These are phyloP conservation scores for Lemur catta DNA, from an alignment of 2,797 vertebrate species.

Conservation along the genomic window DNA sequence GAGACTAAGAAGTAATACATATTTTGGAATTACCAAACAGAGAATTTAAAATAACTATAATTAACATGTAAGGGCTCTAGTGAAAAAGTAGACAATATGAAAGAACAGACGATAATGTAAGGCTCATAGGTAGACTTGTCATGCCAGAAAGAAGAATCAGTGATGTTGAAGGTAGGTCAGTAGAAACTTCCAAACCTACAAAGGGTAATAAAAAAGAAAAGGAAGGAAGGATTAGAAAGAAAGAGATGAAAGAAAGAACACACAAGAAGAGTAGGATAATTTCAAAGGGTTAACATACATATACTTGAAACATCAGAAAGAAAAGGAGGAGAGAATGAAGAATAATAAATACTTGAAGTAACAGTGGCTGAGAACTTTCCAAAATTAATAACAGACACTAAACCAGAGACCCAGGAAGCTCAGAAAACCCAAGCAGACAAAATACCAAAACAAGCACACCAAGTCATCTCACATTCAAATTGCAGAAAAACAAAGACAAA, in stretches of 20 bases:
- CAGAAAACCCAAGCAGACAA: background rate
- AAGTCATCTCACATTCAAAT: background rate
- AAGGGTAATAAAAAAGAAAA: no score
- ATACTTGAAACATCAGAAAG: background rate
- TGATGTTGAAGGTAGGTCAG: no score
- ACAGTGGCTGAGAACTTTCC: background rate
- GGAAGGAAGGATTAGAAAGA: background rate
- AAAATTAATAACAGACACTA: background rate
- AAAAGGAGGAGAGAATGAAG: background rate
- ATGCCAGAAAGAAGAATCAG: background rate
- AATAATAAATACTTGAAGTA: background rate
- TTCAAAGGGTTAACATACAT: background rate
- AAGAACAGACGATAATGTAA: background rate
- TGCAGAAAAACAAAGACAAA: background rate
- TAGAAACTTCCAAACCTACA: background rate
- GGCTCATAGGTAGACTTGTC: background rate
- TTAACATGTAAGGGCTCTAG: background rate
- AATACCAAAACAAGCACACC: background rate
- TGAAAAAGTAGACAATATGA: background rate
- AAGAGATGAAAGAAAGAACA: background rate
- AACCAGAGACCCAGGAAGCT: background rate
- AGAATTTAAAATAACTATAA: background rate
- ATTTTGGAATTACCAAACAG: background rate
- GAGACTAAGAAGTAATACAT: background rate
- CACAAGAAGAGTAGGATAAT: background rate